Conservation (phyloP, 2,113 vertebrate genomes). For the Emberiza fucata region DNA sequence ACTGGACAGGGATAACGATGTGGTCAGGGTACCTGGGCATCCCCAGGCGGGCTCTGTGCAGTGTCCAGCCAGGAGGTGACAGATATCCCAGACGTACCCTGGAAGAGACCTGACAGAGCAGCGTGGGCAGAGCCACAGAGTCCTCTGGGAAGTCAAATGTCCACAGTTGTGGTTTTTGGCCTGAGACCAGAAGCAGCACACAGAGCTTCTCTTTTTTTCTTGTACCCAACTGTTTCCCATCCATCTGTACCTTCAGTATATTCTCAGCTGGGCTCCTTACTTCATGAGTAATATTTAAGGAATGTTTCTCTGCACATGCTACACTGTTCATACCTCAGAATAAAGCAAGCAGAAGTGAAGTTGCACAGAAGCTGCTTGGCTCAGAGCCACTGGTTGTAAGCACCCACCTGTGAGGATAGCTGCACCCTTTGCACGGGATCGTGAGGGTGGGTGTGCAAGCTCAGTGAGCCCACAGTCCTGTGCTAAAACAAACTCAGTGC, state of each 20-base stretch:
- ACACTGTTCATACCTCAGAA: neutral
- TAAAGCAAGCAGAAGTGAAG: neutral
- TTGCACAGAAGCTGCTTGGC: neutral
- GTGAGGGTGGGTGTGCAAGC: neutral
- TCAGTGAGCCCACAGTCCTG: neutral
- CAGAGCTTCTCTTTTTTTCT: neutral
- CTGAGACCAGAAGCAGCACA: neutral
- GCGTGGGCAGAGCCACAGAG: neutral
- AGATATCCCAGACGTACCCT: neutral
- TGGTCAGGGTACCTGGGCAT: rapidly evolving
- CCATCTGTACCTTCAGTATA: neutral
- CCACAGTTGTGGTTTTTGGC: neutral
- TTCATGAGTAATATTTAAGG: neutral
- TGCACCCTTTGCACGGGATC: neutral
- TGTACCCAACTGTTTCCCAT: neutral
- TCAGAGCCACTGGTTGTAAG: neutral
- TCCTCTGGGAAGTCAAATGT: neutral
- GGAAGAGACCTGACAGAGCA: neutral
- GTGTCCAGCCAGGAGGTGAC: neutral
- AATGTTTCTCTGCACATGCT: neutral
- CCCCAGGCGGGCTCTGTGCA: neutral
- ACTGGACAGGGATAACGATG: neutral
- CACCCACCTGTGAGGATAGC: neutral
- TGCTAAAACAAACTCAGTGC: neutral
- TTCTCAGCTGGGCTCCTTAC: neutral